These are phyloP conservation scores for Hemibates koningsi DNA, from an alignment of 2,113 vertebrate genomes.

Conservation along the genomic window DNA sequence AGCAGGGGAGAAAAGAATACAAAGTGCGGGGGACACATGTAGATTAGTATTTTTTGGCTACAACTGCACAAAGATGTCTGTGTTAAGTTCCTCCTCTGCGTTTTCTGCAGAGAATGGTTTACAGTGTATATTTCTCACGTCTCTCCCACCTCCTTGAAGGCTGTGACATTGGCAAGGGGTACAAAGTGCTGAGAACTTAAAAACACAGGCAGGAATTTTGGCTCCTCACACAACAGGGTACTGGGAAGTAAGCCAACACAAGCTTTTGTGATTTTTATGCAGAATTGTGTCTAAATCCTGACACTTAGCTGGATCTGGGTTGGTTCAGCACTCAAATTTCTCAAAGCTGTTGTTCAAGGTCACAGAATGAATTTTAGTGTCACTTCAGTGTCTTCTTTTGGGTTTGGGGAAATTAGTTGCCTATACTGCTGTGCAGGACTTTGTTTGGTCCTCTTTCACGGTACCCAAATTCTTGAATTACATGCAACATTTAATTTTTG, in stretches of 20 bases:
- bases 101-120: slow-evolving; percentile 51
- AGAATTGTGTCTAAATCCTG: slow-evolving; percentile 52
- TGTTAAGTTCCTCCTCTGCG: slow-evolving; percentile 58
- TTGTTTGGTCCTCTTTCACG: neutral
- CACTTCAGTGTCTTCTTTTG: neutral
- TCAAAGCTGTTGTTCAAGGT: slow-evolving; percentile 45
- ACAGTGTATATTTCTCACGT: slow-evolving; percentile 45
- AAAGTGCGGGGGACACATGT: slow-evolving; percentile 46
- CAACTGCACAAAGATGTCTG: slow-evolving; percentile 53
- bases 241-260: slow-evolving; percentile 63
- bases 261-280: slow-evolving; percentile 56
- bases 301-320: slow-evolving; percentile 49
- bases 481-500: neutral
- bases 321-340: slow-evolving; percentile 45
- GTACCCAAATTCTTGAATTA: neutral
- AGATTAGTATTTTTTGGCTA: slow-evolving; percentile 51
- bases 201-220: slow-evolving; percentile 57
- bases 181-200: slow-evolving; percentile 62
- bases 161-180: slow-evolving; percentile 58
- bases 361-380: slow-evolving; percentile 10
- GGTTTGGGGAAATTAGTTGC: neutral
- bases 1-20: slow-evolving; percentile 26
- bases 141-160: slow-evolving; percentile 52
- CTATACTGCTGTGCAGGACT: neutral
- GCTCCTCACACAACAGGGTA: slow-evolving; percentile 40